phyloP scores from a whole-genome alignment of 1,140 invertebrate species.

The Leptonema lineaticorne region DNA sequence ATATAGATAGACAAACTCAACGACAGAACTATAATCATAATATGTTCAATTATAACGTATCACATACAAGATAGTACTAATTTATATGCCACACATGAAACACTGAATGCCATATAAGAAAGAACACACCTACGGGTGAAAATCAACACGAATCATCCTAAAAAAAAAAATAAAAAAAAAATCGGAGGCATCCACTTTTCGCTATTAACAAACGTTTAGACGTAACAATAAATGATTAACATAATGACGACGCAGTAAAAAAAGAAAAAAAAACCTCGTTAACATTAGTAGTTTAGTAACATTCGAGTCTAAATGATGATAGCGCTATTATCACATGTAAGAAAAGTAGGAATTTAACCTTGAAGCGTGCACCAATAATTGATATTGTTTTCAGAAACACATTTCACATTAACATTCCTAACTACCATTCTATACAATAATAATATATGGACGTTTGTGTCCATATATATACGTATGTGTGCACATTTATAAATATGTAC shows the following conservation, averaged over 20 bases:
- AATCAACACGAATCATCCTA: too few relatives aligned
- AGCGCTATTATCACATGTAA: conserved; percentile 23
- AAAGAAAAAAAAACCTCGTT: conserved; percentile 22
- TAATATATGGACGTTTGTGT: too few relatives aligned
- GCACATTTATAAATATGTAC: not conserved
- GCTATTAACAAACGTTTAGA: conserved; percentile 3
- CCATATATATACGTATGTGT: not conserved
- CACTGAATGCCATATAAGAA: too few relatives aligned
- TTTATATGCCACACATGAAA: too few relatives aligned
- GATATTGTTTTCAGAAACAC: conserved; percentile 37
- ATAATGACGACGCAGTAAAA: conserved; percentile 10
- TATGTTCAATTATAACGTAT: too few relatives aligned
- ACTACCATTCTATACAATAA: too few relatives aligned
- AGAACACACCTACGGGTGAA: too few relatives aligned
- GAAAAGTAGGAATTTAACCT: conserved; percentile 39
- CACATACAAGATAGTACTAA: too few relatives aligned
- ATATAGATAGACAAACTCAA: too few relatives aligned
- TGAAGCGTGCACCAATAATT: conserved; percentile 29
- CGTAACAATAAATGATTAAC: conserved; percentile 25
- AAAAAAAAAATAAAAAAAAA: too few relatives aligned
- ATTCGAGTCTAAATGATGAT: not conserved
- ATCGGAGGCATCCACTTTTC: not conserved
- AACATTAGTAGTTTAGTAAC: conserved; percentile 6
- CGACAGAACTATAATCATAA: too few relatives aligned
- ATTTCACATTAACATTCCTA: conserved; percentile 39